Conservation (phyloP, 2,888 invertebrate species). For the Xestia c-nigrum region DNA sequence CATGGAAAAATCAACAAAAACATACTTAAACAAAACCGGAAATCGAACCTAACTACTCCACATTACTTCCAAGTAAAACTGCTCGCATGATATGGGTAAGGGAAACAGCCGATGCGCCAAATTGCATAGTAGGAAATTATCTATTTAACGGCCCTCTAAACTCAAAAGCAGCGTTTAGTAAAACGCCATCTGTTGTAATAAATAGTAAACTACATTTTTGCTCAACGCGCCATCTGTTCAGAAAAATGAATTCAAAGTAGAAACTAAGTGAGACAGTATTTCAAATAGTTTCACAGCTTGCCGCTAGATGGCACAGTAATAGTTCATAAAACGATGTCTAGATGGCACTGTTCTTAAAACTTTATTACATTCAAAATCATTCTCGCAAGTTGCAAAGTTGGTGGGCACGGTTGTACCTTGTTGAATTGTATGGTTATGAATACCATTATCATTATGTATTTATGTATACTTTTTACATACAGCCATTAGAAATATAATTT, state of each 20-base stretch:
- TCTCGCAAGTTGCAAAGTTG: background rate
- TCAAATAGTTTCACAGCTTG: fast-evolving
- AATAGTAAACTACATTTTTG: fast-evolving
- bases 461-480: background rate
- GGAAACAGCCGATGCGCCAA: background rate
- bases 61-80: background rate
- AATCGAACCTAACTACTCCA: background rate
- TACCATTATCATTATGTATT: background rate
- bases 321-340: background rate
- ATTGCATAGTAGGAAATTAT: background rate
- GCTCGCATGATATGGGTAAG: background rate
- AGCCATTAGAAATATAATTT: background rate
- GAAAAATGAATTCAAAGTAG: fast-evolving
- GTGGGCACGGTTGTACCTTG: background rate
- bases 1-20: background rate
- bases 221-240: slow-evolving; percentile 13
- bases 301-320: background rate
- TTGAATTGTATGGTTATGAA: slow-evolving; percentile 9
- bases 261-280: fast-evolving
- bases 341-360: slow-evolving; percentile 40
- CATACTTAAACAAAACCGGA: background rate
- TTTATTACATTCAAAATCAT: too few relatives aligned
- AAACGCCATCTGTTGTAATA: slow-evolving; percentile 7
- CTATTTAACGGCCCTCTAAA: slow-evolving; percentile 44
- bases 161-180: fast-evolving